Evolutionary conservation across 2,888 invertebrate genomes (phyloP).

Genomic region (Argyra leucocephala): DNA sequence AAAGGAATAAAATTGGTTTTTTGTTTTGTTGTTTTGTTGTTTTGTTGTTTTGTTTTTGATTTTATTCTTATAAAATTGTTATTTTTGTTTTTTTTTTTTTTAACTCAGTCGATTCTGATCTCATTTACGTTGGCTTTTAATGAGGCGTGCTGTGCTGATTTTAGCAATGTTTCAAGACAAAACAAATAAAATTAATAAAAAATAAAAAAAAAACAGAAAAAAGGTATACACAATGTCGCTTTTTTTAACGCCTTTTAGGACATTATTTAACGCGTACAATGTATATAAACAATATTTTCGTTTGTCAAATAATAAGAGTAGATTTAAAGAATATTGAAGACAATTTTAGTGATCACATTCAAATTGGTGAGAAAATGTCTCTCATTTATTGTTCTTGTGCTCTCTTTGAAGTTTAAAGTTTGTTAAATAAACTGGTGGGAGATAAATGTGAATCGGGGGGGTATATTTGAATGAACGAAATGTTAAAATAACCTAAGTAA

Average conservation of each 20-base stretch:
- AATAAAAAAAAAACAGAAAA: neutral
- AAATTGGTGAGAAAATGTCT: too few relatives aligned
- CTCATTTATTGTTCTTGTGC: too few relatives aligned
- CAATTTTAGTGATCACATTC: too few relatives aligned
- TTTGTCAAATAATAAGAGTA: too few relatives aligned
- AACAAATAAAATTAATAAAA: neutral
- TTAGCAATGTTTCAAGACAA: neutral
- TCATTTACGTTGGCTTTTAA: neutral
- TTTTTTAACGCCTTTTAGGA: slow-evolving; percentile 4
- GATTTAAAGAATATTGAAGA: too few relatives aligned
- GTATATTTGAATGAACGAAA: too few relatives aligned
- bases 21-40: neutral
- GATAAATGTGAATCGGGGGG: too few relatives aligned
- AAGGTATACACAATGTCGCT: neutral
- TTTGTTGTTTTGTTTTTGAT: neutral
- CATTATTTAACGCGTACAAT: neutral
- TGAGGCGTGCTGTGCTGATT: neutral
- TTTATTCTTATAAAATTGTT: neutral
- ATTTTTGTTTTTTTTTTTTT: neutral
- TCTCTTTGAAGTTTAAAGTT: too few relatives aligned
- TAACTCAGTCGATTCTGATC: neutral
- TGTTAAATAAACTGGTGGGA: too few relatives aligned
- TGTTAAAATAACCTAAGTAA: too few relatives aligned
- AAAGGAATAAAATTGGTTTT: neutral
- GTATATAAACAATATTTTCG: neutral